A percentile compares a stretch with the other conserved stretches of the same genome.
Conservation (phyloP, 2,797 vertebrate genomes). For the Myripristis jacobus region DNA sequence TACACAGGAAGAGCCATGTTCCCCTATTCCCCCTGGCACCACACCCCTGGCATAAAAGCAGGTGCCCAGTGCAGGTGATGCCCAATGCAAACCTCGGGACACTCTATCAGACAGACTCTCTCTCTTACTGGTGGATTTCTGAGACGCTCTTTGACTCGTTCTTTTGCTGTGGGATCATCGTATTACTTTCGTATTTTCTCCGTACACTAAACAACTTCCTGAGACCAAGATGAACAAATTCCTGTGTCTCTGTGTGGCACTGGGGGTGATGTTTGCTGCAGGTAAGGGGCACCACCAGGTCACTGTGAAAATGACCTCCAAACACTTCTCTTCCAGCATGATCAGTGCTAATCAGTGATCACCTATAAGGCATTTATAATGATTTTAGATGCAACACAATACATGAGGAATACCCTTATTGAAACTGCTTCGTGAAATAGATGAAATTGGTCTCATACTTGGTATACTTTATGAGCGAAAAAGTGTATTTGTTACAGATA, state of each 20-base stretch:
- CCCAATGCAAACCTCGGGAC: neutral
- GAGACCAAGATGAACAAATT: constrained; percentile 39
- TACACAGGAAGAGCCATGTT: neutral
- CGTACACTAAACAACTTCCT: neutral
- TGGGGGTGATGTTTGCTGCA: constrained; percentile 36
- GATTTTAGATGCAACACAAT: neutral
- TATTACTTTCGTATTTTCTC: neutral
- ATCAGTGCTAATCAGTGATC: neutral
- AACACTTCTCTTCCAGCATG: neutral
- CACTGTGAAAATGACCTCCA: neutral
- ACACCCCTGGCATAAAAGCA: constrained; percentile 31
- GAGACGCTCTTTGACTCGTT: neutral
- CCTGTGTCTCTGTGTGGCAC: constrained; percentile 2
- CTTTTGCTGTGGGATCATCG: constrained; percentile 1
- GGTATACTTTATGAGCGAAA: no score
- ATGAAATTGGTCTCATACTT: no score
- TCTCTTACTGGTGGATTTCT: neutral
- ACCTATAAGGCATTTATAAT: neutral
- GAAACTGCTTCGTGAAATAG: neutral
- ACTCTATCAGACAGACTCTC: no score
- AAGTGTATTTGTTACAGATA: no score
- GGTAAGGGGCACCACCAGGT: constrained; percentile 34
- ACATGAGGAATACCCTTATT: neutral
- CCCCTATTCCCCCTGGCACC: neutral
- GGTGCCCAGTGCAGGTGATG: neutral